Evolutionary conservation across 2,888 invertebrate genomes (phyloP), one percentile per base, ranked within the genome.

Genomic region (Alentia gelatinosa): DNA sequence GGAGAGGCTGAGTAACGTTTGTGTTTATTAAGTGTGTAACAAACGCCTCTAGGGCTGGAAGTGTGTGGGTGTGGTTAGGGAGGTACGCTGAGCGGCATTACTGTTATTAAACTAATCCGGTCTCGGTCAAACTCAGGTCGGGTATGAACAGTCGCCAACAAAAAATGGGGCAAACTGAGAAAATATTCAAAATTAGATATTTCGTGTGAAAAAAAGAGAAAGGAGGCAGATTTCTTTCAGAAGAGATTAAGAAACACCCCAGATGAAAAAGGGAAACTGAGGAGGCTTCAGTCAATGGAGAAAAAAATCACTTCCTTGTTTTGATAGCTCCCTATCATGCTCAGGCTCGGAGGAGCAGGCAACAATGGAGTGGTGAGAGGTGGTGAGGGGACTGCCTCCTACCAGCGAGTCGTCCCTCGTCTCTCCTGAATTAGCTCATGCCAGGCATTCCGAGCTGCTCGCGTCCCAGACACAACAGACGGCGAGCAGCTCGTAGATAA

Each of bases 401-500:
- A 30, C n/a, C 30, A 30, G 68, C 68, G 30, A 26, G 33, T 30
- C 68, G n/a, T 68, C 68, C 56, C 79, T 79, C 79, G 15, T 39
- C 23, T 79, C 79, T 79, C 35, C 37, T 79, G 39, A 79, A 79
- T 79, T 79, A 79, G 39, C 39, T 26, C 35, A 35, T 79, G 79
- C 39, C 35, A 7, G 3, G 26, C 35, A 79, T 79, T 23, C 79
- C 79, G 79, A 79, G 79, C 79, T 79, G 79, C 79, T 79, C 79
- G 1, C 3, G 79, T 35, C 39, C 37, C 79, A 79, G 79, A 79
- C 39, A 79, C 37, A 79, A 79, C 37, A 39, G 37, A 7, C 79
- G 79, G 39, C 19, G 79, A 79, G 79, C 39, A 35, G 79, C 79
- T 79, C 79, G 37, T 26, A 35, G 79, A 79, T 79, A 79, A 79